Percentiles rank a stretch among this genome's conserved stretches.
These are phyloP conservation scores for Volucella inanis DNA, from an alignment of 2,888 invertebrate genomes.

Conservation along the genomic window DNA sequence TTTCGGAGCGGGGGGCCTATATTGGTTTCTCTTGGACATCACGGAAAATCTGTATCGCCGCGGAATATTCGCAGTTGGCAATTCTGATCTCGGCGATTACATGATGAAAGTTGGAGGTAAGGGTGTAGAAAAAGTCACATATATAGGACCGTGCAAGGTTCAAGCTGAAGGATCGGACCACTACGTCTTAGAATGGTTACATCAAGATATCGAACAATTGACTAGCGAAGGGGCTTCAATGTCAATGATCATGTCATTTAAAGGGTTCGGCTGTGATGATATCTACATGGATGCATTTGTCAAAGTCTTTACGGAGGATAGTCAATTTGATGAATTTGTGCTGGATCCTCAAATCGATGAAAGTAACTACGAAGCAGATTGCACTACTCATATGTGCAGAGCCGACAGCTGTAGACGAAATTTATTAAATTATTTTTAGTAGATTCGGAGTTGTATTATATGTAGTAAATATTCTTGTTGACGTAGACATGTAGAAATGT, in stretches of 20 bases:
- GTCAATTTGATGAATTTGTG: too few relatives aligned
- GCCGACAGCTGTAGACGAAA: too few relatives aligned
- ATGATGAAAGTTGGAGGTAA: constrained; percentile 65
- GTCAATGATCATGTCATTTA: constrained; percentile 12
- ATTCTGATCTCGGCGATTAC: constrained; percentile 65
- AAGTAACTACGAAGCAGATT: too few relatives aligned
- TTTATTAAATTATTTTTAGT: too few relatives aligned
- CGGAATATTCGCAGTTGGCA: constrained; percentile 74
- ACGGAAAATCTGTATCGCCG: neutral
- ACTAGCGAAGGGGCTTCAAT: neutral
- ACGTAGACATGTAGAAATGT: too few relatives aligned
- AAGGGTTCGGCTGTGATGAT: neutral
- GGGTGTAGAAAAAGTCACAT: constrained; percentile 1
- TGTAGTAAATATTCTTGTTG: too few relatives aligned
- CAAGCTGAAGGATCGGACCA: neutral
- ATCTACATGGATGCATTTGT: neutral
- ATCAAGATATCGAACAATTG: neutral
- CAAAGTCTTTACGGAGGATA: neutral
- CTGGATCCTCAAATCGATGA: too few relatives aligned
- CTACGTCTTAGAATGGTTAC: constrained; percentile 13
- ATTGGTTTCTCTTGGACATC: constrained; percentile 68
- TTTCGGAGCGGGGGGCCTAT: constrained; percentile 55
- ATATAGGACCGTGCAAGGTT: constrained; percentile 4
- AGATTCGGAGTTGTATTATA: too few relatives aligned
- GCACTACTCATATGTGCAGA: too few relatives aligned